These are phyloP conservation scores for Orthosia gothica DNA, from an alignment of 2,888 invertebrate genomes.

Conservation along the genomic window DNA sequence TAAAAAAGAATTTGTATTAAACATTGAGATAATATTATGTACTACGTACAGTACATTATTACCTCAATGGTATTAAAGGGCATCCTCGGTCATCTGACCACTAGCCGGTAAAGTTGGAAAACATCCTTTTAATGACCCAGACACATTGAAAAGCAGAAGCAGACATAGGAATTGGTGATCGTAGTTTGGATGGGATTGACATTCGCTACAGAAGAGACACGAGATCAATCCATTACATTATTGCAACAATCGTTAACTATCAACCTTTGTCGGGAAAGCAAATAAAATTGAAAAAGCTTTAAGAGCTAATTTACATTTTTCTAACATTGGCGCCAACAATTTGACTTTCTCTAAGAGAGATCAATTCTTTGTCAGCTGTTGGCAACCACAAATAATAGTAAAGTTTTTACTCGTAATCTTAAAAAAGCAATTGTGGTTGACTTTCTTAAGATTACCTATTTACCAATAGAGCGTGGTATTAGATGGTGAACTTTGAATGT, in stretches of 20 bases:
- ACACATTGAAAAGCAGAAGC: too few relatives aligned
- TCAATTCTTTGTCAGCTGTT: conserved; percentile 5
- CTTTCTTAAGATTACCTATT: conserved; percentile 7
- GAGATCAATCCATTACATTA: too few relatives aligned
- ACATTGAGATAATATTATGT: too few relatives aligned
- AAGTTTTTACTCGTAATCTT: neutral
- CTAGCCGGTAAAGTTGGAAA: too few relatives aligned
- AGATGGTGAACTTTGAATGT: neutral
- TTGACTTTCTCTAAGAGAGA: conserved; percentile 40
- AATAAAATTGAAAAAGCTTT: neutral
- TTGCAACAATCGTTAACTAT: too few relatives aligned
- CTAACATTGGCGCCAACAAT: conserved; percentile 10
- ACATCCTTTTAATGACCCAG: too few relatives aligned
- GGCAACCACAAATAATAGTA: conserved; percentile 6
- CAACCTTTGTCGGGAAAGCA: neutral
- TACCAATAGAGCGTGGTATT: neutral
- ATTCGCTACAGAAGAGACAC: too few relatives aligned
- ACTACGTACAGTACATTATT: too few relatives aligned
- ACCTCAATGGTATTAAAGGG: too few relatives aligned
- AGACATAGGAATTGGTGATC: too few relatives aligned
- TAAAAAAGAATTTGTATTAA: too few relatives aligned
- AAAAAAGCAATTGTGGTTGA: conserved; percentile 34
- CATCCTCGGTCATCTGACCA: too few relatives aligned
- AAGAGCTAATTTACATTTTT: conserved; percentile 14
- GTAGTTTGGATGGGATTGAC: neutral